Base-by-base conservation (phyloP, 1,140 invertebrate species). In the Drosophila pseudoananassae region DNA sequence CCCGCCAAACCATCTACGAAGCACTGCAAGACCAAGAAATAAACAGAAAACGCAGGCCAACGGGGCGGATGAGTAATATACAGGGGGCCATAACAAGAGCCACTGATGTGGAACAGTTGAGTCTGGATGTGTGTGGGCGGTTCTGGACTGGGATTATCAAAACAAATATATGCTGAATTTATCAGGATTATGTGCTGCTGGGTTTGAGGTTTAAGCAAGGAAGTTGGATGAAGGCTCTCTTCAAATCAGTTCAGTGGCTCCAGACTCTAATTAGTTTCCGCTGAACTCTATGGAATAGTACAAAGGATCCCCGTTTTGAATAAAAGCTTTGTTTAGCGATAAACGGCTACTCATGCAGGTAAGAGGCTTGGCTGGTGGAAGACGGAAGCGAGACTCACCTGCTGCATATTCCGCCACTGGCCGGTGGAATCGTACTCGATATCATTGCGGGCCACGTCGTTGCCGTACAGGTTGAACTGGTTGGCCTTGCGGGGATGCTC, bases 391-490 rank as follows among this genome's bases (percentile, higher is more conserved):
- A 9, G 1, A 77, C 83, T 75, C 66, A 92, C 92, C 83, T 92
- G 92, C 63, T 92, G 91, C 66, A 88, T 83, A 61, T 92, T 91
- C 45, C 91, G 80, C 91, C 90, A 92, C 66, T 91, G 91, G 8
- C 78, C 83, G 31, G 61, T 85, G 33, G 78, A 63, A 63, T 85
- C 78, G 64, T 75, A 74, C 15, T 90, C 81, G 33, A 91, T 74
- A 46, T 87, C 74, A 58, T 92, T 92, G 65, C 90, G 79, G 10
- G 71, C 87, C 73, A 91, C 75, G 27, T 91, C 91, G 52, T 81
- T 74, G 57, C 66, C 76, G 4, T 74, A 90, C 29, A 68, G 33
- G 49, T 72, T 63, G 50, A 84, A 87, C 69, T 83, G 70, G 15
- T 50, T 51, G 12, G 45, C 15, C 23, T 70, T 55, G 45, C 71